Conservation (phyloP, 2,888 invertebrate species). For the Syrista parreyssii region DNA sequence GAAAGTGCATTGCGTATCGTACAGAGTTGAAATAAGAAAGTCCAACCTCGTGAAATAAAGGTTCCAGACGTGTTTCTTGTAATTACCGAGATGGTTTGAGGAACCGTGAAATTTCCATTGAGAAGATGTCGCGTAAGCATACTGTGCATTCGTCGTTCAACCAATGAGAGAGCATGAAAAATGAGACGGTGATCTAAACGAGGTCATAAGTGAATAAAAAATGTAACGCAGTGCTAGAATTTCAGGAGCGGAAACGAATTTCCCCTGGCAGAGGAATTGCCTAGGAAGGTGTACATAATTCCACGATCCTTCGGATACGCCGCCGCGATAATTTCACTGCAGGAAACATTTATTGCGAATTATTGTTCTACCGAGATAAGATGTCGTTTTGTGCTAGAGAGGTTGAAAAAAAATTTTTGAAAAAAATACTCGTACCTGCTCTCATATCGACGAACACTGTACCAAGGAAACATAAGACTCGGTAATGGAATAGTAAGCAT, state of each 20-base stretch:
- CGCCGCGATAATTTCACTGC: constrained; percentile 7
- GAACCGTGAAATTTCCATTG: not conserved
- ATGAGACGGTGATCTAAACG: not conserved
- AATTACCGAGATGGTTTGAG: not conserved
- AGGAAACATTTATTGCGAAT: constrained; percentile 21
- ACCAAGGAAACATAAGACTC: not conserved
- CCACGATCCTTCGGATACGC: constrained; percentile 14
- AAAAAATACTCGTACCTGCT: not conserved
- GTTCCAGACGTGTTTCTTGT: not conserved
- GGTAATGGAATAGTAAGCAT: constrained; percentile 8
- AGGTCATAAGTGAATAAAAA: not conserved
- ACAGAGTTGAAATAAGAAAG: not conserved
- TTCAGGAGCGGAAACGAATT: constrained; percentile 20
- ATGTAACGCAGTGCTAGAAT: constrained; percentile 1
- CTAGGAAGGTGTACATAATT: constrained; percentile 6
- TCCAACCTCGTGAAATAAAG: not conserved
- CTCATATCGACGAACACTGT: not conserved
- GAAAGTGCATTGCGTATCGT: constrained; percentile 1
- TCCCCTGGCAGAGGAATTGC: not conserved
- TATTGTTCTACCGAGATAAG: constrained; percentile 8
- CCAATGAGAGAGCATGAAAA: not conserved
- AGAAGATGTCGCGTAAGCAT: not conserved
- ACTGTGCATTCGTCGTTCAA: not conserved
- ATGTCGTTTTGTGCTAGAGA: not conserved
- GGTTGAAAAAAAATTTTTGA: not conserved